Conservation (phyloP, 1,140 invertebrate genomes). For the Bacillus rossius region DNA sequence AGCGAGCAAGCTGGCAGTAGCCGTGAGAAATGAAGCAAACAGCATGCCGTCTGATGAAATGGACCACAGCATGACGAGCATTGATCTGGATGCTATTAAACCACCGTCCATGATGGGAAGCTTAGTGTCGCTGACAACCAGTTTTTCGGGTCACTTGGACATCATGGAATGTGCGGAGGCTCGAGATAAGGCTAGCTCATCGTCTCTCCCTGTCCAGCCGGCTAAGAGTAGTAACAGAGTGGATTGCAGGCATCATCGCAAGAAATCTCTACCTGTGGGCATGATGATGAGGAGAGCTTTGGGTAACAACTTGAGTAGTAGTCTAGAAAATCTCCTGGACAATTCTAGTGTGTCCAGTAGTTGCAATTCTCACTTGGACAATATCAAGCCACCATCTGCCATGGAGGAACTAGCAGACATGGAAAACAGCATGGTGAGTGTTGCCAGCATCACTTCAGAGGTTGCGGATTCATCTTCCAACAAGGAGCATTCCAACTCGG, state of each 20-base stretch:
- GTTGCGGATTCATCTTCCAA: constrained; percentile 49
- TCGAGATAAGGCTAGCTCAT: constrained; percentile 21
- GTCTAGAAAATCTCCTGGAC: constrained; percentile 54
- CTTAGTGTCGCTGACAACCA: constrained; percentile 53
- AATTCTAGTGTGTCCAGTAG: constrained; percentile 47
- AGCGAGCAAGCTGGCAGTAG: constrained; percentile 62
- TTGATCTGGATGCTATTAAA: constrained; percentile 69
- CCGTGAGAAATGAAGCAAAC: constrained; percentile 50
- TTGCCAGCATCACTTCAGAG: constrained; percentile 76
- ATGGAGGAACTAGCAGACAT: constrained; percentile 69
- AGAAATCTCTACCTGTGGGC: constrained; percentile 61
- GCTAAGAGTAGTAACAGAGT: background rate
- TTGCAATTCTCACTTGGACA: constrained; percentile 60
- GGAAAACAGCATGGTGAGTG: constrained; percentile 75
- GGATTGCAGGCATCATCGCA: constrained; percentile 38
- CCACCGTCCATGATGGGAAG: constrained; percentile 61
- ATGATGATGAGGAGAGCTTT: constrained; percentile 63
- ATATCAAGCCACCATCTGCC: constrained; percentile 73
- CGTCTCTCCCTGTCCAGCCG: constrained; percentile 28
- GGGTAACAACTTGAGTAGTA: constrained; percentile 49
- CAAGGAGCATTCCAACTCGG: constrained; percentile 9
- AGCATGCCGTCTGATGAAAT: constrained; percentile 42
- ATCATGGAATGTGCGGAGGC: background rate
- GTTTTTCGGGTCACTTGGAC: constrained; percentile 40
- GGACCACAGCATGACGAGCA: constrained; percentile 49